Conservation (phyloP, 2,113 vertebrate species). For the Mesitornis unicolor region DNA sequence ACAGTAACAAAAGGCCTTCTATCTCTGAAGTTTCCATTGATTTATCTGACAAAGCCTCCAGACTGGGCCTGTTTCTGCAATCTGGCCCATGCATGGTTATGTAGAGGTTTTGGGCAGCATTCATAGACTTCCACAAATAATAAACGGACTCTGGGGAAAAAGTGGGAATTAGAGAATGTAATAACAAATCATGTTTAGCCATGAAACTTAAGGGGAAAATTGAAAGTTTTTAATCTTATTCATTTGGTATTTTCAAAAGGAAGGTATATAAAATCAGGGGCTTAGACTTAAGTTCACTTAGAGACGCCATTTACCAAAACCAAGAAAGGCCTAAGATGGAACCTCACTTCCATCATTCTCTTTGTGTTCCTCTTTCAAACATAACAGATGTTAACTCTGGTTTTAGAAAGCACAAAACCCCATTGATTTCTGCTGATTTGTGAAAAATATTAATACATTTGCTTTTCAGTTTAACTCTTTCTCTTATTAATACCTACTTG, state of each 20-base stretch:
- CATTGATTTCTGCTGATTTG: not conserved
- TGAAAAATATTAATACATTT: not conserved
- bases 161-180: not conserved
- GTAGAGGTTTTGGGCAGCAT: not conserved
- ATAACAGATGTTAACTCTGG: not conserved
- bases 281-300: not conserved
- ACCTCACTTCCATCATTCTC: rapidly evolving
- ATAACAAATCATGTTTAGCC: not conserved
- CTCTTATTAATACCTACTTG: not conserved
- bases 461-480: not conserved
- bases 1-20: not conserved
- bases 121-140: not conserved
- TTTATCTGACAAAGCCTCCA: not conserved
- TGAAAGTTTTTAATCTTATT: not conserved
- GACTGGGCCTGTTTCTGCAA: not conserved
- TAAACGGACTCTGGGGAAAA: not conserved
- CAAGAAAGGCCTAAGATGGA: not conserved
- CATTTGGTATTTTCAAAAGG: not conserved
- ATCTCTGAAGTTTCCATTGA: not conserved
- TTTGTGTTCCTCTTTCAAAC: not conserved
- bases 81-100: too few relatives aligned
- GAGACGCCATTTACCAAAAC: not conserved
- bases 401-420: not conserved
- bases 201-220: not conserved
- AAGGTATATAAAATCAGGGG: not conserved